Evolutionary conservation across 2,888 invertebrate species (phyloP).

Genomic region (Argyresthia goedartella): DNA sequence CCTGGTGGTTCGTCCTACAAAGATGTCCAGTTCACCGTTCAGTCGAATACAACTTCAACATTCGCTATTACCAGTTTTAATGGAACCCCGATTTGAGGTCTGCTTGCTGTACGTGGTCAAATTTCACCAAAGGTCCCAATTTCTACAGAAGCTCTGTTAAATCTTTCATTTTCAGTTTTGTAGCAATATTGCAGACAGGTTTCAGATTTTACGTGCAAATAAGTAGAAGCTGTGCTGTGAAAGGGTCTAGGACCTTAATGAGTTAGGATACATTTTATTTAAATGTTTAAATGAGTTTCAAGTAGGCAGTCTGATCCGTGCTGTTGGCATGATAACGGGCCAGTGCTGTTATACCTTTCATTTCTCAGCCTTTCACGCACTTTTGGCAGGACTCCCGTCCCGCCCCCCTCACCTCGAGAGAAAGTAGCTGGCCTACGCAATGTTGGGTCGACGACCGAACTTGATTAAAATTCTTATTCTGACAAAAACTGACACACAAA

Average conservation of each 20-base stretch:
- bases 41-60: not conserved
- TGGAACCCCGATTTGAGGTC: no score
- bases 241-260: no score
- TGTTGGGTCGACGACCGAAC: constrained; percentile 66
- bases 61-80: not conserved
- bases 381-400: constrained; percentile 62
- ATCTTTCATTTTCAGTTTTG: no score
- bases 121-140: no score
- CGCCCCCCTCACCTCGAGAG: constrained; percentile 48
- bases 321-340: not conserved
- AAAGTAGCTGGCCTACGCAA: constrained; percentile 71
- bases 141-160: no score
- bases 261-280: no score
- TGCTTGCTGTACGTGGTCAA: no score
- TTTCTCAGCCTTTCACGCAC: constrained; percentile 30
- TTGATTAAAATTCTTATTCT: constrained; percentile 61
- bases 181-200: no score
- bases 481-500: constrained; percentile 67
- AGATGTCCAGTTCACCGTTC: constrained; percentile 20
- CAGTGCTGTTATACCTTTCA: not conserved
- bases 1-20: constrained; percentile 32
- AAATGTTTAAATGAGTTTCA: no score
- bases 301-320: no score
- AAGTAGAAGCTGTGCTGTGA: no score
- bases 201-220: no score